phyloP scores from a whole-genome alignment of 2,797 vertebrate genomes.

The Tauraco hartlaubi region DNA sequence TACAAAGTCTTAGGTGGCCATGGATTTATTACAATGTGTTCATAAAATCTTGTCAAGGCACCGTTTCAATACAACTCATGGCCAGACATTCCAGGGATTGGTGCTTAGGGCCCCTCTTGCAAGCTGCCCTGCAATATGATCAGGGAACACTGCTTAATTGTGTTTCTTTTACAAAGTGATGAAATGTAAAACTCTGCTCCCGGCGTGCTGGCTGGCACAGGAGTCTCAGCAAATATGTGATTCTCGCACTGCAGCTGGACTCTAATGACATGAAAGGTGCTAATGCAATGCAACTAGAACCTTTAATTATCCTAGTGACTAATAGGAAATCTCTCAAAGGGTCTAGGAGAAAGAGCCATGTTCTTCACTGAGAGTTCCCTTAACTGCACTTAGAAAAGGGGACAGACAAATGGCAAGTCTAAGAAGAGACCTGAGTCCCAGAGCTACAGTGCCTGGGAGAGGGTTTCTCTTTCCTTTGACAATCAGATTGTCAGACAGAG shows the following conservation, averaged over 20 bases:
- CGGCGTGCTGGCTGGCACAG: background rate
- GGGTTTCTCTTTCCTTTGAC: slow-evolving; percentile 4
- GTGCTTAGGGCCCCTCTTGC: slow-evolving; percentile 22
- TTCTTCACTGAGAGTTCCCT: background rate
- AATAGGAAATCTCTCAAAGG: slow-evolving; percentile 55
- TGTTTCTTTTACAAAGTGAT: slow-evolving; percentile 59
- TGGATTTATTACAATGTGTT: slow-evolving; percentile 24
- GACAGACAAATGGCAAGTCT: slow-evolving; percentile 10
- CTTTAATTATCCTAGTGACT: slow-evolving; percentile 69
- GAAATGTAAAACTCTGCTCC: slow-evolving; percentile 59
- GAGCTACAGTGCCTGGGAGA: background rate
- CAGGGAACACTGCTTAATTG: slow-evolving; percentile 50
- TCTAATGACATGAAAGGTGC: slow-evolving; percentile 65
- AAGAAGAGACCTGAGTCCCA: background rate
- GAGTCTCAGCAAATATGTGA: slow-evolving; percentile 57
- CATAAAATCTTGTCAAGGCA: slow-evolving; percentile 24
- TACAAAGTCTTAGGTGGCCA: background rate
- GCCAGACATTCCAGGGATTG: background rate
- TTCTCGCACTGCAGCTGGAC: slow-evolving; percentile 64
- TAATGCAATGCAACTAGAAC: slow-evolving; percentile 71
- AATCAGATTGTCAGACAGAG: background rate
- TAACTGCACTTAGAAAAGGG: slow-evolving; percentile 7
- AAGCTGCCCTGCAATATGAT: slow-evolving; percentile 4
- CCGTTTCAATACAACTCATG: background rate
- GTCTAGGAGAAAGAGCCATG: slow-evolving; percentile 26